These are phyloP conservation scores for Cantharis lateralis DNA, from an alignment of 2,888 invertebrate species.

Conservation along the genomic window DNA sequence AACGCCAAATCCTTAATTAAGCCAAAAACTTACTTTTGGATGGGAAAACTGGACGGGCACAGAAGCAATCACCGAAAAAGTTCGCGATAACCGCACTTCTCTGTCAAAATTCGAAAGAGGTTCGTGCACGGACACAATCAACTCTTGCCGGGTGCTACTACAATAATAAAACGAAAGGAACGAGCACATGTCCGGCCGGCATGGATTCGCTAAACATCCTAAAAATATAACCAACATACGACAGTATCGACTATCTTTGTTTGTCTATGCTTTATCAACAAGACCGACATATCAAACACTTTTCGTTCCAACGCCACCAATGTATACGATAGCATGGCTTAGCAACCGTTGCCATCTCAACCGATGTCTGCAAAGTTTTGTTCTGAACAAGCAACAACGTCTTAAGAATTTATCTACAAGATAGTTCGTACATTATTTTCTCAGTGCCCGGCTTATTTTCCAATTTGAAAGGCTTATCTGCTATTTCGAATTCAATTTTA, in stretches of 20 bases:
- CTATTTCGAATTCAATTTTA: neutral
- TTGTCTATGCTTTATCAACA: neutral
- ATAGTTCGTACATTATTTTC: neutral
- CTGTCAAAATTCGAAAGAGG: neutral
- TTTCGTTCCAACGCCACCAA: neutral
- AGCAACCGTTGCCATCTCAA: constrained; percentile 50
- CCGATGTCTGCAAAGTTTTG: constrained; percentile 29
- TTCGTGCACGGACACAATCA: constrained; percentile 17
- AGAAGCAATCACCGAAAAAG: constrained; percentile 3
- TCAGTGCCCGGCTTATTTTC: neutral
- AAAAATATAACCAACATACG: neutral
- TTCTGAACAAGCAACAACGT: constrained; percentile 15
- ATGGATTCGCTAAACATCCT: constrained; percentile 18
- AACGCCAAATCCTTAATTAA: neutral
- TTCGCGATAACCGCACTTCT: neutral
- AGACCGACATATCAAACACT: neutral
- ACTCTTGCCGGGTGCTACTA: constrained; percentile 24
- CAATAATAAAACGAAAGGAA: constrained; percentile 24
- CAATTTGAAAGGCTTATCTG: neutral
- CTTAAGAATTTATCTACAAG: constrained; percentile 22
- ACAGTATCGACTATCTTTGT: neutral
- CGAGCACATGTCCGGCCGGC: constrained; percentile 37
- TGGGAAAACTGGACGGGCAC: neutral
- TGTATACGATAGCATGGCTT: constrained; percentile 40
- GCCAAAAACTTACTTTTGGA: neutral